These are phyloP conservation scores for Cephus rjabovi DNA, from an alignment of 2,888 invertebrate genomes.

Conservation along the genomic window DNA sequence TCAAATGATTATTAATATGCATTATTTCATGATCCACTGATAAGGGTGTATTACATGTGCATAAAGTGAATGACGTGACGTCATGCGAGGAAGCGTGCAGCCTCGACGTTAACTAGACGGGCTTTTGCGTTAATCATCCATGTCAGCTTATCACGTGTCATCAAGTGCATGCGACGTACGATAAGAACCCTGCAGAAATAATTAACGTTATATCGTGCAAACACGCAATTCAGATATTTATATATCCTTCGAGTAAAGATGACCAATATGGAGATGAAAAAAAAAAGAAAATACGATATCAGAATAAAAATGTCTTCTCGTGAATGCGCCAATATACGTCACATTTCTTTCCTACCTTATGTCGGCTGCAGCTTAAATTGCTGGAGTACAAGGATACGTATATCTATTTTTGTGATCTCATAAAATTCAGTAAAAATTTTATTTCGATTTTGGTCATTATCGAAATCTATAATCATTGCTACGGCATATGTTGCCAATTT, in stretches of 20 bases:
- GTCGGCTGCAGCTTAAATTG: not conserved
- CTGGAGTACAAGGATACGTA: not conserved
- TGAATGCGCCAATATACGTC: not conserved
- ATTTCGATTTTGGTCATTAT: not conserved
- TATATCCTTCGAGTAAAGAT: not conserved
- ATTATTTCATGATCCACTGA: not conserved
- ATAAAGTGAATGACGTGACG: constrained; percentile 37
- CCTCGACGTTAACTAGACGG: constrained; percentile 27
- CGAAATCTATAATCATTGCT: too few relatives aligned
- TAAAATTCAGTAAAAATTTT: not conserved
- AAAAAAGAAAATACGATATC: not conserved
- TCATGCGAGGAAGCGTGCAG: constrained; percentile 34
- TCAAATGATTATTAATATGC: not conserved
- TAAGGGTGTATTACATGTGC: not conserved
- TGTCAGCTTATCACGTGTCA: constrained; percentile 27
- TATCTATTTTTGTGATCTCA: not conserved
- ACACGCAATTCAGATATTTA: not conserved
- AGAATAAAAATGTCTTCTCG: not conserved
- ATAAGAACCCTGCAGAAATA: constrained; percentile 30
- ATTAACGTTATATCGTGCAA: constrained; percentile 28
- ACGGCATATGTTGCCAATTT: too few relatives aligned
- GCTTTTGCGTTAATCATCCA: constrained; percentile 32
- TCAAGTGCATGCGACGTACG: constrained; percentile 10
- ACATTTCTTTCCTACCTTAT: not conserved
- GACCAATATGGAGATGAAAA: not conserved